Percentiles rank a stretch among this genome's conserved stretches.
Evolutionary conservation across 2,797 vertebrate genomes (phyloP).

Genomic region (Tachyglossus aculeatus): DNA sequence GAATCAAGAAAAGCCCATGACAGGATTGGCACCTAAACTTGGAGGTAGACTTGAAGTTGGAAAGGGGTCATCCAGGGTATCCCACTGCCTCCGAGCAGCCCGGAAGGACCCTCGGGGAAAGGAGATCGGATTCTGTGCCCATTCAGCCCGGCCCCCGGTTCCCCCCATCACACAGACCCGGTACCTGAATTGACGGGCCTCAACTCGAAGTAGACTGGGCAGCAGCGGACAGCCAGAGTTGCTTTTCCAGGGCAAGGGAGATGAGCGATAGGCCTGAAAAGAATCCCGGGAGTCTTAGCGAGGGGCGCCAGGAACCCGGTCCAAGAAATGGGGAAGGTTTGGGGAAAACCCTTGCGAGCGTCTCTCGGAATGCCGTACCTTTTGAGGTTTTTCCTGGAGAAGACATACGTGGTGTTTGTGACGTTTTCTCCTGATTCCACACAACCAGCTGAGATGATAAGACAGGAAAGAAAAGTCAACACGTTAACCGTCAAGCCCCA

Average conservation of each 20-base stretch:
- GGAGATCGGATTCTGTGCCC: too few relatives aligned
- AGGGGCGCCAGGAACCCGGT: fast-evolving
- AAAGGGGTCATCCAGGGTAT: too few relatives aligned
- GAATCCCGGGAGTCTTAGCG: constrained; percentile 5
- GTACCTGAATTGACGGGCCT: constrained; percentile 73
- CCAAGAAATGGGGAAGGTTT: too few relatives aligned
- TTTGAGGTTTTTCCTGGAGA: constrained; percentile 92
- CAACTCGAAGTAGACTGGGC: constrained; percentile 91
- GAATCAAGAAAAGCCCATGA: constrained; percentile 12
- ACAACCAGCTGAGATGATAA: constrained; percentile 84
- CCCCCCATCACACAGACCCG: too few relatives aligned
- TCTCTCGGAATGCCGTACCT: constrained; percentile 73
- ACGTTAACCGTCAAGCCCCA: background rate
- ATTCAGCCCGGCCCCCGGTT: too few relatives aligned
- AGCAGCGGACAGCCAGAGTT: constrained; percentile 94
- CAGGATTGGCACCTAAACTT: background rate
- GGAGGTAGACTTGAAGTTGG: background rate
- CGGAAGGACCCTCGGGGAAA: too few relatives aligned
- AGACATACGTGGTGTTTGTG: constrained; percentile 93
- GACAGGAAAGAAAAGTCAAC: constrained; percentile 29
- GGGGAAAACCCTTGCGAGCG: fast-evolving
- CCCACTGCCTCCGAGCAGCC: too few relatives aligned
- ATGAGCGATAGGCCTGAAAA: constrained; percentile 87
- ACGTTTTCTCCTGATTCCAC: constrained; percentile 93
- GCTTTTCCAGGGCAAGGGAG: constrained; percentile 91